Conservation (phyloP, 2,797 vertebrate genomes). For the Chromis chromis region DNA sequence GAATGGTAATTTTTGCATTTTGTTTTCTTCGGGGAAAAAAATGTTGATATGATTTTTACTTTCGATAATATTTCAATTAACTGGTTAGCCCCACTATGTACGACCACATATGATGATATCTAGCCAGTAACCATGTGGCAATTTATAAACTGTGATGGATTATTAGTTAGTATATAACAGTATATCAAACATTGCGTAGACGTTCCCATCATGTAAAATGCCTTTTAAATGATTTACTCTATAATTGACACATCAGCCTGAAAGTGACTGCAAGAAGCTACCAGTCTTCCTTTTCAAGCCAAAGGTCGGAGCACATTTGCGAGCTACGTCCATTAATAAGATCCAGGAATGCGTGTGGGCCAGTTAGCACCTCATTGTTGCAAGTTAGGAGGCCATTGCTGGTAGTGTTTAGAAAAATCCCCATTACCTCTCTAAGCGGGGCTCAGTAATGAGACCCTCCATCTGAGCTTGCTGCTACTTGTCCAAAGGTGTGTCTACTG, state of each 20-base stretch:
- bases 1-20: too few species aligned
- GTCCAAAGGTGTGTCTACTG: slow-evolving; percentile 68
- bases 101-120: too few species aligned
- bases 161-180: neutral
- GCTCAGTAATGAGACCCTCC: slow-evolving; percentile 60
- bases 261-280: slow-evolving; percentile 9
- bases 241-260: neutral
- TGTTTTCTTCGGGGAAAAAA: too few species aligned
- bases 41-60: too few species aligned
- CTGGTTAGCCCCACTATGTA: too few species aligned
- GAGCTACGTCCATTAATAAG: slow-evolving; percentile 20
- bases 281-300: slow-evolving; percentile 9
- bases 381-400: slow-evolving; percentile 29
- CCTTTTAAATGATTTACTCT: neutral
- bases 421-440: slow-evolving; percentile 59
- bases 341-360: slow-evolving; percentile 52
- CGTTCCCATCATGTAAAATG: neutral
- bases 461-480: slow-evolving; percentile 67
- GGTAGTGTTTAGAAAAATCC: slow-evolving; percentile 59
- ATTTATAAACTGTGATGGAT: neutral
- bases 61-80: too few species aligned
- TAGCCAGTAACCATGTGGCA: too few species aligned
- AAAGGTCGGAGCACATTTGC: slow-evolving; percentile 40
- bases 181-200: neutral
- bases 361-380: slow-evolving; percentile 54